Base-by-base conservation (phyloP, 2,797 vertebrate species). In the Oreonectes daqikongensis region DNA sequence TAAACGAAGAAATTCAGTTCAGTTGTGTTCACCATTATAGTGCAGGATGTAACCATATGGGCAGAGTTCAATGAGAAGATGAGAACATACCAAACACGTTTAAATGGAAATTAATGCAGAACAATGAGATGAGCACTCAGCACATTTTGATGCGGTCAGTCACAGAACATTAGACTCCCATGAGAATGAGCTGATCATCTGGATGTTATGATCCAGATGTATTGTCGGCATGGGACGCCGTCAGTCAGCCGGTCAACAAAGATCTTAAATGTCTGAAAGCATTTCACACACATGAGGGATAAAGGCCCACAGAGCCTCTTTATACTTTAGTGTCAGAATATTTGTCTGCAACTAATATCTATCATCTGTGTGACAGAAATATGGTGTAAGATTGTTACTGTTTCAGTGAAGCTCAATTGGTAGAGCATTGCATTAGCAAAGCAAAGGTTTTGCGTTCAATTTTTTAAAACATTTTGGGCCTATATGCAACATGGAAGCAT, bases 101-200 rank as follows among this genome's bases (percentile, higher is more conserved):
- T 84, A 52, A 84, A 85, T 71, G 72, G 78, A 81, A 85, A 83
- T 78, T 4, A 26, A 74, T 71, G 17, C 83, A 86, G 86, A 50
- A 28, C 64, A 61, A 24, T 26, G 3, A 38, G 64, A 74, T 26
- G 52, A 50, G 61, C 77, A 64, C 76, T 85, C 84, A 72, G 74
- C 40, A 60, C 38, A 20, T 76, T 76, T 57, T 75, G 59, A 55
- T 68, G 63, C 80, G 85, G 86, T 84, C 79, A 67, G 60, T 79
- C 60, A 44, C 61, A 77, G 64, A 84, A 78, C 75, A 75, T 75
- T 67, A 65, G 53, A 82, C 83, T 85, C 81, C 70, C 74, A 69
- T 80, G 83, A 75, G 71, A 81, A 85, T 80, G 78, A 84, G 40
- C 15, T 32, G 82, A 77, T 89, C 81, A 85, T 90, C 84, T 89